Evolutionary conservation across 2,888 invertebrate species (phyloP).

Genomic region (Nudaria mundana): DNA sequence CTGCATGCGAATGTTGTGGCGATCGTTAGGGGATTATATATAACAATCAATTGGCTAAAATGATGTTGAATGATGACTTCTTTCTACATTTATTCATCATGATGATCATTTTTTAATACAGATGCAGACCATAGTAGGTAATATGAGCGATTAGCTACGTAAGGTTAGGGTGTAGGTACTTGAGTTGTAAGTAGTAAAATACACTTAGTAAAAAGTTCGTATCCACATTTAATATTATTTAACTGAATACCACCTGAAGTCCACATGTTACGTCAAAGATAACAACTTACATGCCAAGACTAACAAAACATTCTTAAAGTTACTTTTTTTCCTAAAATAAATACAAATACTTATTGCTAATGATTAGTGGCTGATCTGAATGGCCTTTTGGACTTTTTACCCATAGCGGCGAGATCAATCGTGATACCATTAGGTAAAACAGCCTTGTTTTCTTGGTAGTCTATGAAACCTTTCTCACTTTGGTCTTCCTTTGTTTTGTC

Average conservation of each 20-base stretch:
- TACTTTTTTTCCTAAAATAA: constrained; percentile 69
- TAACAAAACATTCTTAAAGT: constrained; percentile 51
- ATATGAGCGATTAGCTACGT: too few relatives aligned
- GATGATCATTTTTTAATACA: too few relatives aligned
- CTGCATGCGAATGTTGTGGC: too few relatives aligned
- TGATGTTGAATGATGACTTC: too few relatives aligned
- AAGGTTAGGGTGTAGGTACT: too few relatives aligned
- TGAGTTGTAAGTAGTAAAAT: neutral
- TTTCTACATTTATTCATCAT: too few relatives aligned
- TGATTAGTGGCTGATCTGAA: constrained; percentile 76
- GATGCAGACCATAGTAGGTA: too few relatives aligned
- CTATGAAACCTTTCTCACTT: constrained; percentile 84
- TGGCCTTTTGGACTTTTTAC: constrained; percentile 87
- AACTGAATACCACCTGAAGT: constrained; percentile 40
- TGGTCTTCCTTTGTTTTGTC: constrained; percentile 79
- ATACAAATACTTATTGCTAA: constrained; percentile 56
- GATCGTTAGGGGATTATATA: too few relatives aligned
- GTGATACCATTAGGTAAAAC: constrained; percentile 87
- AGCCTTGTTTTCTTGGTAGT: constrained; percentile 87
- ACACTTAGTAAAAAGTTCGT: constrained; percentile 6
- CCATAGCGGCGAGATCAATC: constrained; percentile 85
- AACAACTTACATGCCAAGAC: constrained; percentile 59
- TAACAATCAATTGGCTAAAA: too few relatives aligned
- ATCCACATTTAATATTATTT: constrained; percentile 44
- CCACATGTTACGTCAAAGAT: constrained; percentile 39